phyloP scores from a whole-genome alignment of 2,113 vertebrate species.

The Microcebus tavaratra region DNA sequence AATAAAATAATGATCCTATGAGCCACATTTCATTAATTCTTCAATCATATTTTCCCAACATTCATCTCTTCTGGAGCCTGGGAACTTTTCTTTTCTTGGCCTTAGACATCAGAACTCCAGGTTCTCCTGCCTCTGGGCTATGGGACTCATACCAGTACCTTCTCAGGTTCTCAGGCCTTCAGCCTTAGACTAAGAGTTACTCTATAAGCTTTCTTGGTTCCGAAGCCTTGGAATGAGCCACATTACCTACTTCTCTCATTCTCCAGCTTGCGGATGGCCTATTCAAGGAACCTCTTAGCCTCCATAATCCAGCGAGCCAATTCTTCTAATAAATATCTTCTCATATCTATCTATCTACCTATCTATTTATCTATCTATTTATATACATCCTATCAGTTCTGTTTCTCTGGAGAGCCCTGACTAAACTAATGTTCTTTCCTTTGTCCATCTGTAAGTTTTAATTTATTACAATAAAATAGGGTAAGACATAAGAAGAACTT shows the following conservation, averaged over 20 bases:
- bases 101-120: background rate
- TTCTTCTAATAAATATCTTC: background rate
- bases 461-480: background rate
- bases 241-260: too few species aligned
- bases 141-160: rapidly evolving
- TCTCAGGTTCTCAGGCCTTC: rapidly evolving
- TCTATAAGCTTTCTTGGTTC: background rate
- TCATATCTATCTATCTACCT: background rate
- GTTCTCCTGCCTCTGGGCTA: background rate
- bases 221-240: background rate
- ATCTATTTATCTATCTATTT: background rate
- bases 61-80: background rate
- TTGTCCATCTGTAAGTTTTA: background rate
- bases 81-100: too few species aligned
- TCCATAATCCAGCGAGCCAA: rapidly evolving
- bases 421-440: background rate
- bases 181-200: background rate
- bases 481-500: background rate
- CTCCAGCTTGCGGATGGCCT: too few species aligned
- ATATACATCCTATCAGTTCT: background rate
- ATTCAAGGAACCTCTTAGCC: too few species aligned
- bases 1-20: too few species aligned
- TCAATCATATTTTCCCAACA: too few species aligned
- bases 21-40: too few species aligned
- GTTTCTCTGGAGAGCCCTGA: background rate